Evolutionary conservation across 2,888 invertebrate species (phyloP).

Genomic region (Acanthosoma haemorrhoidale): DNA sequence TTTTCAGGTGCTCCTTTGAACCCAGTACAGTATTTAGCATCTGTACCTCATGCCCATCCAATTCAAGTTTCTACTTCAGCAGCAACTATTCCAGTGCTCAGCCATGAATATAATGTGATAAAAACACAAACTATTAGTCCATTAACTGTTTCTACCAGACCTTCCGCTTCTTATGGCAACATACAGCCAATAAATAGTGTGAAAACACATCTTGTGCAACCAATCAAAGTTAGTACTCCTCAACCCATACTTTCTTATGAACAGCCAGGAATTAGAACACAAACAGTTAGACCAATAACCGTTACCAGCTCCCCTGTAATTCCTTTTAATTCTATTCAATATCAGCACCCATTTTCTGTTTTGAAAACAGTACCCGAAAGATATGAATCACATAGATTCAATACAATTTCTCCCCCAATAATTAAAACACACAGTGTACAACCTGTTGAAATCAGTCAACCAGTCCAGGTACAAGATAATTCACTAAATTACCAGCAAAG

Average conservation of each 20-base stretch:
- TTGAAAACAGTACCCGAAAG: neutral
- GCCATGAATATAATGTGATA: slow-evolving; percentile 28
- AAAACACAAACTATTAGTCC: slow-evolving; percentile 24
- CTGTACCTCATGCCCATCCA: slow-evolving; percentile 28
- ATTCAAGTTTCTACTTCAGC: slow-evolving; percentile 34
- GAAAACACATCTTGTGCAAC: neutral
- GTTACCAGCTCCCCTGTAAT: slow-evolving; percentile 31
- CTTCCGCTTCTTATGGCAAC: slow-evolving; percentile 30
- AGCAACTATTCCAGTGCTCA: slow-evolving; percentile 19
- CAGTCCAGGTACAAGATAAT: neutral
- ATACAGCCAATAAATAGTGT: too few relatives aligned
- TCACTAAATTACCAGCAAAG: slow-evolving; percentile 2
- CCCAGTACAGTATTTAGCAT: slow-evolving; percentile 37
- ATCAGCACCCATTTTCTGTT: too few relatives aligned
- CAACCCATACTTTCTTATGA: neutral
- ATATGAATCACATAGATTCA: neutral
- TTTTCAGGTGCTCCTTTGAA: slow-evolving; percentile 38
- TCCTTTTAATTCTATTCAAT: slow-evolving; percentile 39
- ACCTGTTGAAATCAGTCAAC: neutral
- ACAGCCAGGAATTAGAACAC: neutral
- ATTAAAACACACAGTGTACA: neutral
- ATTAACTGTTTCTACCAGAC: neutral
- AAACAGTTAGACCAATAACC: slow-evolving; percentile 31
- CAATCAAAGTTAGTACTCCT: neutral
- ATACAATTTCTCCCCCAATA: neutral